Percentiles rank a stretch among this genome's conserved stretches.
These are phyloP conservation scores for Perizoma affinitatum DNA, from an alignment of 2,888 invertebrate species.

Conservation along the genomic window DNA sequence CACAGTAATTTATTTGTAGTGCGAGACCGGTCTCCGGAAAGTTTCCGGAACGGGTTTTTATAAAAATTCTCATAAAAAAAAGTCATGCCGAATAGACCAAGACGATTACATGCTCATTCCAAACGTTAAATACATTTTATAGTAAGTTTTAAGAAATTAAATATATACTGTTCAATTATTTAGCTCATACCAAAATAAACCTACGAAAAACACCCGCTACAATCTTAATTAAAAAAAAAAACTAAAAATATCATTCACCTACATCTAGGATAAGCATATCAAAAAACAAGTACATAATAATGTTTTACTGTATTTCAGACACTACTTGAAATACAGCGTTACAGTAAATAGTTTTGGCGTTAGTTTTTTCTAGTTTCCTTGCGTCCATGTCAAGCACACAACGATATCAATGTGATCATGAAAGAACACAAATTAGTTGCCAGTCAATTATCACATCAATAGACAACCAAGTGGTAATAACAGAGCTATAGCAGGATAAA, in stretches of 20 bases:
- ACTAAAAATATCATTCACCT: slow-evolving; percentile 13
- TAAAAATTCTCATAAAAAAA: no score
- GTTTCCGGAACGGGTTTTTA: no score
- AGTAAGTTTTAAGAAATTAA: slow-evolving; percentile 2
- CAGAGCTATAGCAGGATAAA: no score
- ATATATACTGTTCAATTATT: neutral
- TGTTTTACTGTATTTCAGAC: no score
- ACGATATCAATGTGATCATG: no score
- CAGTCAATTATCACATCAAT: no score
- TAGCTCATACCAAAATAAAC: slow-evolving; percentile 9
- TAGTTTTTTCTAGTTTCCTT: no score
- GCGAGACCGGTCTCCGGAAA: slow-evolving; percentile 1
- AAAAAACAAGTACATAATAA: no score
- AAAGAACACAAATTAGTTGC: no score
- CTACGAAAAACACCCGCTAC: neutral
- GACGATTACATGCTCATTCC: slow-evolving; percentile 17
- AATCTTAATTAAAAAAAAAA: neutral
- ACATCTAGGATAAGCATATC: neutral
- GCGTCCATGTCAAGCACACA: no score
- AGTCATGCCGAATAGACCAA: slow-evolving; percentile 22
- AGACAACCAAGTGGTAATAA: no score
- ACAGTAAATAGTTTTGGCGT: no score
- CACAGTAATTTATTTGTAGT: slow-evolving; percentile 2
- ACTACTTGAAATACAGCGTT: slow-evolving; percentile 15
- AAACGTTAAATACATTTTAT: slow-evolving; percentile 5